A percentile compares a stretch with the other conserved stretches of the same genome.
Evolutionary conservation across 2,797 vertebrate genomes (phyloP).

Genomic region (Sparus aurata): DNA sequence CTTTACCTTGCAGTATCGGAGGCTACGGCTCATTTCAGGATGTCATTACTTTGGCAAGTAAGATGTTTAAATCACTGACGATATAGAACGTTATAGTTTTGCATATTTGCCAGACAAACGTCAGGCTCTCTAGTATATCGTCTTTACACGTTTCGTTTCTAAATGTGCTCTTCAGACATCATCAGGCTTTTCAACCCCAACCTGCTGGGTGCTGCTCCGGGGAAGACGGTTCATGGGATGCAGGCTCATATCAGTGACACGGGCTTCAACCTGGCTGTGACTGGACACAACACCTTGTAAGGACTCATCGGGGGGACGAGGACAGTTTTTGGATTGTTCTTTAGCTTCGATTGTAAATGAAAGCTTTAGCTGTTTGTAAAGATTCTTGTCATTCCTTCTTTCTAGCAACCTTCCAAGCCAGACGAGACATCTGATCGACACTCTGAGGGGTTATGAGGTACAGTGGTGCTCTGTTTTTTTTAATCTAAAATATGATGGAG

Average conservation of each 20-base stretch:
- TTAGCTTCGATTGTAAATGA: too few relatives aligned
- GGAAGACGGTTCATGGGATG: conserved; percentile 81
- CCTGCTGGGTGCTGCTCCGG: conserved; percentile 82
- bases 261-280: conserved; percentile 88
- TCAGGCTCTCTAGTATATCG: background rate
- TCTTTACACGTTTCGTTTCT: background rate
- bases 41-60: conserved; percentile 89
- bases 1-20: conserved; percentile 81
- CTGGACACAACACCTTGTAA: conserved; percentile 89
- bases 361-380: too few relatives aligned
- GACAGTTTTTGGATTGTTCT: background rate
- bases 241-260: conserved; percentile 83
- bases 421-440: conserved; percentile 86
- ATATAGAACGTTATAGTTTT: background rate
- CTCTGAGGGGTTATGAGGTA: conserved; percentile 83
- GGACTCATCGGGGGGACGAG: background rate
- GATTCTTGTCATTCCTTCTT: conserved; percentile 14
- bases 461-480: background rate
- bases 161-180: conserved; percentile 78
- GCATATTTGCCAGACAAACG: too few relatives aligned
- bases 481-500: background rate
- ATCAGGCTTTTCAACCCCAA: conserved; percentile 87
- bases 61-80: conserved; percentile 41
- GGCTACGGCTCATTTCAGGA: conserved; percentile 85
- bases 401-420: conserved; percentile 85